Evolutionary conservation across 92 coral and sea anemone genomes (phyloP), one percentile per base, ranked within the genome.

Genomic region (Palythoa caribaeorum): DNA sequence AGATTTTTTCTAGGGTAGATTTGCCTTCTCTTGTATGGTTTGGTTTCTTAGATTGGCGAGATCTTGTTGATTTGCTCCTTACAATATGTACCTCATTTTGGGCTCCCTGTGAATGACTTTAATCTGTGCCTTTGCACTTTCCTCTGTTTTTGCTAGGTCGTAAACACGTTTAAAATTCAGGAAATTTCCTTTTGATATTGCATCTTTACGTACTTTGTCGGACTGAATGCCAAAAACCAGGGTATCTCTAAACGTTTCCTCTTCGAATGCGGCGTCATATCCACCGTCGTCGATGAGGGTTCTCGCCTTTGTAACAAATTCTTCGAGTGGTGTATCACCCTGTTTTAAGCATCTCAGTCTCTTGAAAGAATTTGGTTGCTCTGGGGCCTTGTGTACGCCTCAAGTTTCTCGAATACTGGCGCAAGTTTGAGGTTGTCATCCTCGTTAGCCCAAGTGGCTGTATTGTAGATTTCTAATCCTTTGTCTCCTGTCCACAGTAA

Each of bases 121-220:
- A 91, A 89, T 92, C 62, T 89, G 90, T 52, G 91, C 91, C 77
- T 52, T 84, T 9, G 90, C 79, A 60, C 0, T 44, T 91, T 92
- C 93, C 9, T 90, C 91, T 15, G 91, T 92, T 84, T 92, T 90
- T 7, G 93, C 95, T 9, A 90, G 90, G 85, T 93, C 93, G 37
- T 83, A 87, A 2, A 93, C 92, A n/a, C 83, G 78, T n/a, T n/a
- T n/a, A n/a, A n/a, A n/a, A n/a, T n/a, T n/a, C n/a, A n/a, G n/a
- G n/a, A n/a, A n/a, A n/a, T n/a, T n/a, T n/a, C n/a, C n/a, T n/a
- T n/a, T n/a, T n/a, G n/a, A n/a, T n/a, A n/a, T n/a, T n/a, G n/a
- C n/a, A n/a, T n/a, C n/a, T n/a, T n/a, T n/a, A n/a, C n/a, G n/a
- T n/a, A n/a, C n/a, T n/a, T 91, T 91, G 79, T 91, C 87, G 21